These are phyloP conservation scores for Gortyna flavago DNA, from an alignment of 2,888 invertebrate genomes.

Conservation along the genomic window DNA sequence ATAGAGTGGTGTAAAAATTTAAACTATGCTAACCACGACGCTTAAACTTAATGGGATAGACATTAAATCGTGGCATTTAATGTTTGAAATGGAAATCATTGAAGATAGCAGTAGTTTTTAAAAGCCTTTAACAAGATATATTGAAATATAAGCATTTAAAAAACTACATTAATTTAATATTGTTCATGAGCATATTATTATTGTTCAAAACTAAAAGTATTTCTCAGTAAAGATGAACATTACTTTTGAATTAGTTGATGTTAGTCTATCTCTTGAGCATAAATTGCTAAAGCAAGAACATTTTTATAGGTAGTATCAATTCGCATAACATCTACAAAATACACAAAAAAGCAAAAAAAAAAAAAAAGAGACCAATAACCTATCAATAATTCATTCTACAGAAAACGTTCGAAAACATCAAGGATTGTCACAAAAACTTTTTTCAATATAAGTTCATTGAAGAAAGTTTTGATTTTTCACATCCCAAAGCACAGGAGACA, in stretches of 20 bases:
- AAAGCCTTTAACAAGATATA: background rate
- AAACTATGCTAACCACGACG: conserved; percentile 56
- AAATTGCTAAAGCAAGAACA: background rate
- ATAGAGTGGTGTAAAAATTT: conserved; percentile 53
- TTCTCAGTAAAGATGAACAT: background rate
- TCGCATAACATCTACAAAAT: conserved; percentile 5
- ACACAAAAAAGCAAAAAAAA: background rate
- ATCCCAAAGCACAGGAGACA: conserved; percentile 37
- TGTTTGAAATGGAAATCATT: conserved; percentile 21
- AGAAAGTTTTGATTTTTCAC: conserved; percentile 19
- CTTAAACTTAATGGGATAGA: conserved; percentile 49
- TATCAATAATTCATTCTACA: conserved; percentile 6
- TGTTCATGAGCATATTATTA: background rate
- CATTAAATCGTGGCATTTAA: conserved; percentile 40
- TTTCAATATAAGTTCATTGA: background rate
- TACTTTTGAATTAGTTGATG: background rate
- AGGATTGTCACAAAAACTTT: conserved; percentile 31
- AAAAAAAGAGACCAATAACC: conserved; percentile 21
- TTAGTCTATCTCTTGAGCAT: background rate
- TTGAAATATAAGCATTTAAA: background rate
- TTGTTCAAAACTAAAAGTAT: background rate
- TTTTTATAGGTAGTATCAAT: background rate
- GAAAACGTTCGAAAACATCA: conserved; percentile 27
- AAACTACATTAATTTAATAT: background rate
- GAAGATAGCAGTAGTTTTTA: background rate